Conservation (phyloP, 2,113 vertebrate genomes). For the Stomatorhinus ivindoensis region DNA sequence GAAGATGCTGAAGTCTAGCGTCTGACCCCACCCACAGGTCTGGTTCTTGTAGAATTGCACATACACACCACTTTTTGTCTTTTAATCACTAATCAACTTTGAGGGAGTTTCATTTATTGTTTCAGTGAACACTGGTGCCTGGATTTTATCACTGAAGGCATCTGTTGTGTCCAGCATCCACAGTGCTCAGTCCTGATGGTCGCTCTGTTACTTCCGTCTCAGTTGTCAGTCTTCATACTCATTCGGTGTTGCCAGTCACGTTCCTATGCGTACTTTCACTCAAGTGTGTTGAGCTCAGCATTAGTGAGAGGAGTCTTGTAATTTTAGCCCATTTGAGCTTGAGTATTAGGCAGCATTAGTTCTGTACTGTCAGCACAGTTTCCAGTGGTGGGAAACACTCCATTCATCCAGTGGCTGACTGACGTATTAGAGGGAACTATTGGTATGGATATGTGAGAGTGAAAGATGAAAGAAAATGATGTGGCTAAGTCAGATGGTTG, state of each 20-base stretch:
- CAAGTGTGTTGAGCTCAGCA: not conserved
- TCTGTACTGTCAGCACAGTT: not conserved
- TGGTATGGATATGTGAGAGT: not conserved
- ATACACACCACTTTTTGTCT: not conserved
- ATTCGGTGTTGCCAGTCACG: not conserved
- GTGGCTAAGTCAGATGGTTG: not conserved
- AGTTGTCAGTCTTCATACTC: not conserved
- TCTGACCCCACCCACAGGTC: not conserved
- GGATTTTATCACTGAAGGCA: not conserved
- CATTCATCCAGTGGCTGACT: not conserved
- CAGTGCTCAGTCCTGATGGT: not conserved
- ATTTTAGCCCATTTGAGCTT: not conserved
- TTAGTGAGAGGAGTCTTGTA: not conserved
- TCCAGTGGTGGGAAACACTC: not conserved
- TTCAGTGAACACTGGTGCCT: not conserved
- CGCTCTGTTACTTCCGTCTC: not conserved
- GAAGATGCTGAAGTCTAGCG: not conserved
- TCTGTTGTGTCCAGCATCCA: not conserved
- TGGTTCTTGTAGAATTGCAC: not conserved
- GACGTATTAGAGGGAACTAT: not conserved
- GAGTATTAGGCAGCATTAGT: not conserved
- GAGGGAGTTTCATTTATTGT: not conserved
- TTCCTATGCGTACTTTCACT: not conserved
- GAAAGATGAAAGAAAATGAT: not conserved
- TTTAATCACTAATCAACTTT: not conserved